phyloP scores from a whole-genome alignment of 2,888 invertebrate species.

The Stegophylla sp. region DNA sequence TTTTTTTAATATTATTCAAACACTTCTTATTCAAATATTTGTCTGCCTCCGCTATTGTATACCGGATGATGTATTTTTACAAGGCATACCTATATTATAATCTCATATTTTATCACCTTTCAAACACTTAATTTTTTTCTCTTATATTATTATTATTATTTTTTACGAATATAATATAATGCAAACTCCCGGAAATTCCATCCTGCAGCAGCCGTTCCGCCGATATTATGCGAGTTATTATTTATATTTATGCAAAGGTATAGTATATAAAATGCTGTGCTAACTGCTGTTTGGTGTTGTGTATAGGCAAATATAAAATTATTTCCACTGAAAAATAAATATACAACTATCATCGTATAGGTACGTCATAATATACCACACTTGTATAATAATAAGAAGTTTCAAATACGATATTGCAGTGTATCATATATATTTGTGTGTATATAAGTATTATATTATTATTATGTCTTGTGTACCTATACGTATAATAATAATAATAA shows the following conservation, averaged over 20 bases:
- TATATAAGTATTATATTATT: no score
- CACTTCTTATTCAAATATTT: slow-evolving; percentile 56
- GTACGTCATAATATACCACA: no score
- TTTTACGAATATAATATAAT: slow-evolving; percentile 9
- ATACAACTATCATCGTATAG: no score
- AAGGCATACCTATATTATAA: slow-evolving; percentile 38
- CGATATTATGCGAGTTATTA: slow-evolving; percentile 2
- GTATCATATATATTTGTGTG: background rate
- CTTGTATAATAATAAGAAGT: background rate
- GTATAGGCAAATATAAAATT: background rate
- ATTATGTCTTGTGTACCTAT: background rate
- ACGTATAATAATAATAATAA: background rate
- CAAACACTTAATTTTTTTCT: slow-evolving; percentile 20
- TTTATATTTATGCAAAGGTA: background rate
- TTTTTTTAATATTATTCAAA: slow-evolving; percentile 53
- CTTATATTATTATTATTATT: slow-evolving; percentile 1
- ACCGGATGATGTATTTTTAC: slow-evolving; percentile 51
- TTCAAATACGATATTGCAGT: background rate
- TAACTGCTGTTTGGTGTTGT: background rate
- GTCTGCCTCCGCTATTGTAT: background rate
- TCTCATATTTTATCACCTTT: slow-evolving; percentile 52
- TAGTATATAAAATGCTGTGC: no score
- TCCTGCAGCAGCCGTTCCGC: slow-evolving; percentile 6
- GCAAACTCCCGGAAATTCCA: slow-evolving; percentile 36
- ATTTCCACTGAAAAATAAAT: background rate